Evolutionary conservation across 35 echinoderm and acorn worm genomes (phyloP).

Genomic region (Amphiura filiformis): DNA sequence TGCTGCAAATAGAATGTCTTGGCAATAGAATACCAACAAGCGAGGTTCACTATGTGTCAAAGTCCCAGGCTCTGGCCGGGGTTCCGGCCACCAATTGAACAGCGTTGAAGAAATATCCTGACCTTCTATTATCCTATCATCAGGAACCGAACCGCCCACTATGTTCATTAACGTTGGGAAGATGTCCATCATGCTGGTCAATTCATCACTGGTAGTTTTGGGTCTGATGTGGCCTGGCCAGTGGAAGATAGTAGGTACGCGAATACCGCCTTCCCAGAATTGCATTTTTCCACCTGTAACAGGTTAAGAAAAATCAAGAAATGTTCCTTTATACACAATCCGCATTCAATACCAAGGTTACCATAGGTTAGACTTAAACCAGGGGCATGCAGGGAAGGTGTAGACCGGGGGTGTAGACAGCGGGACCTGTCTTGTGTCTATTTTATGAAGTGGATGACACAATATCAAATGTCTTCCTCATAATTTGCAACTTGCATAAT

Average conservation of each 20-base stretch:
- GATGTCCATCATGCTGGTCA: slow-evolving; percentile 31
- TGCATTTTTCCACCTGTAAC: slow-evolving; percentile 36
- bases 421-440: no score
- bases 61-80: background rate
- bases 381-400: no score
- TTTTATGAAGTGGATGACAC: no score
- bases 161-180: slow-evolving; percentile 35
- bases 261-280: slow-evolving; percentile 58
- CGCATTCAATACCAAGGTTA: no score
- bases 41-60: background rate
- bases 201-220: background rate
- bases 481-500: no score
- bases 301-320: no score
- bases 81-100: background rate
- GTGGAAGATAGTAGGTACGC: slow-evolving; percentile 37
- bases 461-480: no score
- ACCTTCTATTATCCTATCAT: slow-evolving; percentile 24
- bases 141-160: background rate
- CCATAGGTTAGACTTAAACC: no score
- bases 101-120: background rate
- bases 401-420: no score
- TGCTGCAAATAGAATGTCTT: slow-evolving; percentile 40
- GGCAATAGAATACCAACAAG: slow-evolving; percentile 22
- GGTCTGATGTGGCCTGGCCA: slow-evolving; percentile 47
- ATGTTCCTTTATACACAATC: no score